Percentiles rank a stretch among this genome's conserved stretches.
These are phyloP conservation scores for Nothocercus julius DNA, from an alignment of 2,113 vertebrate species.

Conservation along the genomic window DNA sequence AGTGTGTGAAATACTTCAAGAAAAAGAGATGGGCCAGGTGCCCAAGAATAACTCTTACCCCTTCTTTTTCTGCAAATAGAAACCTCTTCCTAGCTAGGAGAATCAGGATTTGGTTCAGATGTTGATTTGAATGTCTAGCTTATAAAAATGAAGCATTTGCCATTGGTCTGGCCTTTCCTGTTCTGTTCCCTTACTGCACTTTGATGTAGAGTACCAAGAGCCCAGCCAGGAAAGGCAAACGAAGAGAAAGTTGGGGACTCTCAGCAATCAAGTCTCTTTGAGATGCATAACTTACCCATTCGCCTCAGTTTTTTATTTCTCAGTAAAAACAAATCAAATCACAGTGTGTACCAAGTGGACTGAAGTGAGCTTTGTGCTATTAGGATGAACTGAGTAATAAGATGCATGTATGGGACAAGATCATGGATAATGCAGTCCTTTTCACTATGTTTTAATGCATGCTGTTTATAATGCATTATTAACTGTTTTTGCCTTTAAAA, in stretches of 20 bases:
- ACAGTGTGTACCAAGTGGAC: not conserved
- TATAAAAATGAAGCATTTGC: not conserved
- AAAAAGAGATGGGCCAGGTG: not conserved
- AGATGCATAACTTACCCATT: not conserved
- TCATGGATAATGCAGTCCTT: not conserved
- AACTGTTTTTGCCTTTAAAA: not conserved
- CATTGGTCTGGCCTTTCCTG: slow-evolving; percentile 24
- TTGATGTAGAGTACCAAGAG: not conserved
- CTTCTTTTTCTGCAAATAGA: not conserved
- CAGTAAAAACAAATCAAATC: not conserved
- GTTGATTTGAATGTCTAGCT: slow-evolving; percentile 28
- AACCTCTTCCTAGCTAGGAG: not conserved
- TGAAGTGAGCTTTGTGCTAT: not conserved
- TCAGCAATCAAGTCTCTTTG: not conserved
- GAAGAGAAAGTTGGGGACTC: not conserved
- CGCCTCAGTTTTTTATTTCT: not conserved
- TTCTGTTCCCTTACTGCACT: not conserved
- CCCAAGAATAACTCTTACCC: not conserved
- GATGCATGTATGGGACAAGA: not conserved
- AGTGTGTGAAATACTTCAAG: slow-evolving; percentile 28
- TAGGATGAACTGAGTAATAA: not conserved
- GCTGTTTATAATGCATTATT: not conserved
- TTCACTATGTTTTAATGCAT: not conserved
- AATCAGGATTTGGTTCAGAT: not conserved
- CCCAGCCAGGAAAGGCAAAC: not conserved